Evolutionary conservation across 2,888 invertebrate species (phyloP).

Genomic region (Limenitis arthemis): DNA sequence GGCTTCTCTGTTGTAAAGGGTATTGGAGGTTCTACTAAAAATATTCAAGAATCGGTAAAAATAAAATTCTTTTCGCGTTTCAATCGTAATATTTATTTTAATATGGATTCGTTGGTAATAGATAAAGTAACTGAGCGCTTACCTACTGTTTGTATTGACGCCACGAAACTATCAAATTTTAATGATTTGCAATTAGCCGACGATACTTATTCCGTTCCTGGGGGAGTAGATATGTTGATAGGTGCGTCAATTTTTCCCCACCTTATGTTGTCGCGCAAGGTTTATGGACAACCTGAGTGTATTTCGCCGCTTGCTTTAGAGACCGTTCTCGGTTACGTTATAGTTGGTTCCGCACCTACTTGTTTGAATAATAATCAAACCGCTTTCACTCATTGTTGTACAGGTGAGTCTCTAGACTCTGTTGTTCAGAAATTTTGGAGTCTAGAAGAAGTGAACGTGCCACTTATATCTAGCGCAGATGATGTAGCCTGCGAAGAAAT

Average conservation of each 20-base stretch:
- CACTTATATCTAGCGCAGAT: neutral
- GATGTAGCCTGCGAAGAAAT: conserved; percentile 12
- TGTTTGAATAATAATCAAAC: neutral
- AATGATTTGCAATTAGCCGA: conserved; percentile 16
- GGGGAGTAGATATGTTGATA: conserved; percentile 14
- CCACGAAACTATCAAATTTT: neutral
- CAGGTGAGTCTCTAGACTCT: neutral
- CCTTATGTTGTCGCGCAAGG: conserved; percentile 5
- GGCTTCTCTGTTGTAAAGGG: conserved; percentile 3
- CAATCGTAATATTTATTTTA: conserved; percentile 5
- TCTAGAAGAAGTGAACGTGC: too few species aligned
- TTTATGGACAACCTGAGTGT: neutral
- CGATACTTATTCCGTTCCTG: conserved; percentile 10
- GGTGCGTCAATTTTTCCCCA: conserved; percentile 18
- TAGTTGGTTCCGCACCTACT: conserved; percentile 7
- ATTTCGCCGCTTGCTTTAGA: conserved; percentile 1
- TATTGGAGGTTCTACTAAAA: conserved; percentile 6
- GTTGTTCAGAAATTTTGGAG: too few species aligned
- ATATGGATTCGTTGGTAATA: conserved; percentile 1
- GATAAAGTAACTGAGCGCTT: conserved; percentile 12
- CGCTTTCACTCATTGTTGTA: conserved; percentile 2
- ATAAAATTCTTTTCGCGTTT: conserved; percentile 8
- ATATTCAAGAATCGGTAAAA: conserved; percentile 2
- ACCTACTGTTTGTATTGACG: conserved; percentile 7
- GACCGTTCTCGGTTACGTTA: conserved; percentile 16